These are phyloP conservation scores for Arnoldichthys spilopterus DNA, from an alignment of 2,797 vertebrate species.

Conservation along the genomic window DNA sequence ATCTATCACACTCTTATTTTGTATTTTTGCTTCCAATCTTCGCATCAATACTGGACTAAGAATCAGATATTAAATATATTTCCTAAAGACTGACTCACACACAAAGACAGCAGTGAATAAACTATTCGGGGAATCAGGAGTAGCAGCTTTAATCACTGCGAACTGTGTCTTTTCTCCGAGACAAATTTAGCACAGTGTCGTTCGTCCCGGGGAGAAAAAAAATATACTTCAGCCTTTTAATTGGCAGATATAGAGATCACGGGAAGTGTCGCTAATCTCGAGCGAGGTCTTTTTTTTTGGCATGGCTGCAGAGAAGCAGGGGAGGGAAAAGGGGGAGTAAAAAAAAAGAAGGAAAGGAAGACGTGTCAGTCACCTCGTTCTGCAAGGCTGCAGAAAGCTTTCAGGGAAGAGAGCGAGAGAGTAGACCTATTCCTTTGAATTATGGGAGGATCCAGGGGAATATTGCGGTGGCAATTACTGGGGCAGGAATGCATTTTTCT, in stretches of 20 bases:
- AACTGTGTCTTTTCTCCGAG: constrained; percentile 8
- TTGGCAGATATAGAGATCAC: constrained; percentile 57
- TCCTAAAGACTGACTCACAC: neutral
- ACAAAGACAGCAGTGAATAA: constrained; percentile 36
- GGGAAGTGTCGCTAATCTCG: constrained; percentile 51
- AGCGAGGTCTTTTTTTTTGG: constrained; percentile 41
- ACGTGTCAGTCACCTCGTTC: constrained; percentile 65
- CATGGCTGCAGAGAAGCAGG: constrained; percentile 26
- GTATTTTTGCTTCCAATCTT: neutral
- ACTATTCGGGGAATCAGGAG: constrained; percentile 21
- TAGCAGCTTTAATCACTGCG: constrained; percentile 35
- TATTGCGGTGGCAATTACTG: constrained; percentile 75
- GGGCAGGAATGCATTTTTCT: constrained; percentile 74
- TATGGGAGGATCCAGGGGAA: constrained; percentile 56
- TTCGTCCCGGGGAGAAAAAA: constrained; percentile 25
- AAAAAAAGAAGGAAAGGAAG: constrained; percentile 51
- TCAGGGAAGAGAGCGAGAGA: constrained; percentile 42
- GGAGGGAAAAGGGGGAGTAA: neutral
- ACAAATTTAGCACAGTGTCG: constrained; percentile 46
- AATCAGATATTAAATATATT: neutral
- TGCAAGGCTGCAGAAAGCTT: constrained; percentile 55
- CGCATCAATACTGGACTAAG: neutral
- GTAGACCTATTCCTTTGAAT: constrained; percentile 53
- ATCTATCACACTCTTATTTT: neutral
- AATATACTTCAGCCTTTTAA: constrained; percentile 47